Evolutionary conservation across 2,113 vertebrate species (phyloP).

Genomic region (Stigmatopora nigra): DNA sequence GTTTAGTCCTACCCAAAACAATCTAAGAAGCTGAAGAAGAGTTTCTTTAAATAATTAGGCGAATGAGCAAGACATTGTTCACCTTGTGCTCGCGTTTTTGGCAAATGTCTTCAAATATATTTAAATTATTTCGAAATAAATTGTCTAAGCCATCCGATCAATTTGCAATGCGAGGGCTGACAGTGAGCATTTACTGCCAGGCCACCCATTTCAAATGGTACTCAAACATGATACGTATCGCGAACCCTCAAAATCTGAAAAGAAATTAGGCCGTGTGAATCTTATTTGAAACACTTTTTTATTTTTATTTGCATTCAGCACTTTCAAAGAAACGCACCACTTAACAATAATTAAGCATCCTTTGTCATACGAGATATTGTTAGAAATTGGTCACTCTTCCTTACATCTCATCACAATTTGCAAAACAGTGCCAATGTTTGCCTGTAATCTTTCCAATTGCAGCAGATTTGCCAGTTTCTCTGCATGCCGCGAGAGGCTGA

Average conservation of each 20-base stretch:
- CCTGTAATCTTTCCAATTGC: neutral
- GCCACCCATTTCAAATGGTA: too few relatives aligned
- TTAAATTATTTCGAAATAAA: too few relatives aligned
- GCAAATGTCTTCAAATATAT: too few relatives aligned
- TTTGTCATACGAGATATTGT: neutral
- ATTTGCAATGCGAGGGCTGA: too few relatives aligned
- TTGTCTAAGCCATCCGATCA: too few relatives aligned
- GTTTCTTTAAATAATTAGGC: too few relatives aligned
- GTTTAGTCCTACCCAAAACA: too few relatives aligned
- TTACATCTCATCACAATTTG: neutral
- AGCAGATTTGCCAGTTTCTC: slow-evolving; percentile 58
- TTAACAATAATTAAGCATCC: neutral
- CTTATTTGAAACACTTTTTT: neutral
- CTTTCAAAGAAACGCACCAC: neutral
- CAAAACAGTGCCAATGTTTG: neutral
- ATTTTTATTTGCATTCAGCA: neutral
- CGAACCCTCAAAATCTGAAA: neutral
- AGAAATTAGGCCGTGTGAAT: neutral
- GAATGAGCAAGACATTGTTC: too few relatives aligned
- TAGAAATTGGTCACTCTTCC: neutral
- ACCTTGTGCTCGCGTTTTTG: too few relatives aligned
- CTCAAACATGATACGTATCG: too few relatives aligned
- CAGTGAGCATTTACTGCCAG: too few relatives aligned
- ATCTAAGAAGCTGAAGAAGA: too few relatives aligned
- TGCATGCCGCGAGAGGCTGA: slow-evolving; percentile 66